Base-by-base conservation (phyloP, 2,113 vertebrate species). In the Nycticebus coucang region DNA sequence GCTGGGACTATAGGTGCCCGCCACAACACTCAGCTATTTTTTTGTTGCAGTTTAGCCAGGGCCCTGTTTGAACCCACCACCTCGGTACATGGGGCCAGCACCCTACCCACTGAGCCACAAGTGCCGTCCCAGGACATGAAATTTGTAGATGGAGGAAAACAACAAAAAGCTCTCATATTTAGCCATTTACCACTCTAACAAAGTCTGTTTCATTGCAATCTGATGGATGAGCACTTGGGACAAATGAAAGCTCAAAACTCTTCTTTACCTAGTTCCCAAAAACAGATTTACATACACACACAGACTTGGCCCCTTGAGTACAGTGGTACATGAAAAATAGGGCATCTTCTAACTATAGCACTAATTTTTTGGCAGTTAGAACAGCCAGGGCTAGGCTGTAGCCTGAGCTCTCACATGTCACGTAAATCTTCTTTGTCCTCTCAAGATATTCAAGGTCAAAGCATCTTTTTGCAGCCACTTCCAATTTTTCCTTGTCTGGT, bases 161-260 rank as follows among this genome's bases (percentile, higher is more conserved):
- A 87, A 64, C 26, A 45, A 62, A 53, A 57, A 82, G 10, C 26
- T 74, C 33, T 45, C 45, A 7, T 50, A 50, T 4, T 12, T 14
- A 85, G 68, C 24, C 55, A 71, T 86, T 75, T 79, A 50, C 24
- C 24, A 79, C 15, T 33, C 64, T 60, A 79, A 79, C 79, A 74
- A 89, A 28, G 8, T 50, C 12, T 71, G 22, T 74, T 93, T 71
- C 57, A 88, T 66, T 92, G n/a, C 45, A 93, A 68, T 17, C 17
- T 2, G 24, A 87, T 45, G 68, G 77, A 77, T 55, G 53, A 96
- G 30, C 30, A 80, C 53, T 86, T 82, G 75, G 19, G 33, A 83
- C 62, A 79, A 95, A 90, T 79, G 28, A 91, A 89, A 74, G 30
- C 62, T 89, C 84, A 89, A 37, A 75, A 15, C 83, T 53, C 35